phyloP scores from a whole-genome alignment of 2,888 invertebrate species.

The Argynnis bischoffii region DNA sequence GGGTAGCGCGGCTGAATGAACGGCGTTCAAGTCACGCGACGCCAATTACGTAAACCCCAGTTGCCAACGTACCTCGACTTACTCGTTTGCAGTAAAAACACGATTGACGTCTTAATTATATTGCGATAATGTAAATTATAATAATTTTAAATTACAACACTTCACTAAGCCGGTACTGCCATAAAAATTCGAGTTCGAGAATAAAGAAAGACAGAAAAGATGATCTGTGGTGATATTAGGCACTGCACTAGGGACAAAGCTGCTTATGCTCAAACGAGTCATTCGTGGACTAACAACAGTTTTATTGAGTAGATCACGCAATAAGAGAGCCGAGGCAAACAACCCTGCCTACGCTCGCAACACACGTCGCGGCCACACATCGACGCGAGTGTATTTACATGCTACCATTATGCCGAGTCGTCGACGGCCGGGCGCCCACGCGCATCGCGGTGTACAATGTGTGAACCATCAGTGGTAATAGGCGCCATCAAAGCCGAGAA shows the following conservation, averaged over 20 bases:
- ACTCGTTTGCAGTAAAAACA: conserved; percentile 71
- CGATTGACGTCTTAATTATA: conserved; percentile 70
- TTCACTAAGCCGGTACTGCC: not conserved
- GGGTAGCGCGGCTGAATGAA: conserved; percentile 66
- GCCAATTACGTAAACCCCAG: conserved; percentile 64
- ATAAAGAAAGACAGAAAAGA: too few relatives aligned
- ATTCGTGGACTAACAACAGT: conserved; percentile 59
- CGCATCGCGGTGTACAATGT: conserved; percentile 38
- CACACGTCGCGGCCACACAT: conserved; percentile 44
- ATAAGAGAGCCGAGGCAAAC: conserved; percentile 74
- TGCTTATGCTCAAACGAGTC: conserved; percentile 18
- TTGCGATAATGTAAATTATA: conserved; percentile 68
- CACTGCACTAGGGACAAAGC: not conserved
- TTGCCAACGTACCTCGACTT: conserved; percentile 63
- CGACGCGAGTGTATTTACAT: conserved; percentile 57
- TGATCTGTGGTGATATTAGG: not conserved
- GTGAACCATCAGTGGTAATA: conserved; percentile 43
- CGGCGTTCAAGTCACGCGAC: conserved; percentile 66
- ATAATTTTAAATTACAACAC: conserved; percentile 51
- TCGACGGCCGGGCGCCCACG: conserved; percentile 42
- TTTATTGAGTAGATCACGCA: conserved; percentile 75
- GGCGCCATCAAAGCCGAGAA: conserved; percentile 43
- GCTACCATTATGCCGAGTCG: conserved; percentile 45
- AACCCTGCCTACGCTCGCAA: conserved; percentile 66
- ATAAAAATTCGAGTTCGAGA: too few relatives aligned